Evolutionary conservation across 2,113 vertebrate genomes (phyloP).

Genomic region (Oxygymnocypris stewartii): DNA sequence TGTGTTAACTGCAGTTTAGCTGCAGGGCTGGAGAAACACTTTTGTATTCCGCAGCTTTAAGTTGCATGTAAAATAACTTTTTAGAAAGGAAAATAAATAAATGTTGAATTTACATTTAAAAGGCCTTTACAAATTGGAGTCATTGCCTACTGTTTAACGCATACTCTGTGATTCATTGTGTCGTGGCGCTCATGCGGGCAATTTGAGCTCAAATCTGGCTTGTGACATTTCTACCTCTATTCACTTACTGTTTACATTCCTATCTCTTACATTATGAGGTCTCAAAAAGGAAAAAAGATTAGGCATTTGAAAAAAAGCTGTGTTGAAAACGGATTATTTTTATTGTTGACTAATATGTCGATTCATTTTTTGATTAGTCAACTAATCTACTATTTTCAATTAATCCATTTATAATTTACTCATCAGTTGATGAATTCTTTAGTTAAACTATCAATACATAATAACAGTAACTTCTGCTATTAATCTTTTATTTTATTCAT

Average conservation of each 20-base stretch:
- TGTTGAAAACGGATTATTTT: background rate
- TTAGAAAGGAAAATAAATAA: background rate
- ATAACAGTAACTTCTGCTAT: no score
- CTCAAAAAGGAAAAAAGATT: background rate
- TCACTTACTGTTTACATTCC: background rate
- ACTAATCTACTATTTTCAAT: no score
- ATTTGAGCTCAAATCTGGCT: background rate
- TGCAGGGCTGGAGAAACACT: background rate
- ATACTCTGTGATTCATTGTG: background rate
- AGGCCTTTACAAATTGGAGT: background rate
- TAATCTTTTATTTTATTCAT: no score
- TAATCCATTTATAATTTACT: no score
- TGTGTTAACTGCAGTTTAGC: slow-evolving; percentile 29
- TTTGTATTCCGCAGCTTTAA: background rate
- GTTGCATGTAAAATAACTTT: background rate
- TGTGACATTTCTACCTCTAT: background rate
- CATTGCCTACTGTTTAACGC: background rate
- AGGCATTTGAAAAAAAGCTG: background rate
- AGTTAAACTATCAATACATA: no score
- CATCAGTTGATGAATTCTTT: no score
- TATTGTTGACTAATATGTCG: no score
- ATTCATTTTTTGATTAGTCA: no score
- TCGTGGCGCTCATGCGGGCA: background rate
- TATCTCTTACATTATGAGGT: background rate
- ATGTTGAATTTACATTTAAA: slow-evolving; percentile 17